phyloP scores from a whole-genome alignment of 2,797 vertebrate species.

The Dermochelys coriacea region DNA sequence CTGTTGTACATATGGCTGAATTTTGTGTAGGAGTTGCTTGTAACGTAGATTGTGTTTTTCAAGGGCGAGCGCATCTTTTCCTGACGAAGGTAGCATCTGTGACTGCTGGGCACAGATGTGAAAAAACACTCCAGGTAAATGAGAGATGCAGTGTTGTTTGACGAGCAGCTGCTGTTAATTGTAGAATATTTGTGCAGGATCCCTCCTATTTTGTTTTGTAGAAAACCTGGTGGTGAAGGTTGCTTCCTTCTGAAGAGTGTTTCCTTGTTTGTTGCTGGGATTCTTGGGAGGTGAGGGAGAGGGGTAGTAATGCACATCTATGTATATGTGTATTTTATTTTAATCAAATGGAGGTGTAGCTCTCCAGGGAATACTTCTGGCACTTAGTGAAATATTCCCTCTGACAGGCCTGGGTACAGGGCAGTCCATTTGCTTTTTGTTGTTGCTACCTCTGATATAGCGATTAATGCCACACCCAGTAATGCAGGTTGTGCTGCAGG shows the following conservation, averaged over 20 bases:
- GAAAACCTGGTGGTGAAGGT: not conserved
- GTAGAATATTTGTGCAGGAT: not conserved
- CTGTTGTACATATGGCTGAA: not conserved
- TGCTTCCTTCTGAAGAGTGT: not conserved
- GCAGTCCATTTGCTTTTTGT: not conserved
- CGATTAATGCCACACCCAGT: not conserved
- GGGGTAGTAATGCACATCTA: not conserved
- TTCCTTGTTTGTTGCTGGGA: slow-evolving; percentile 15
- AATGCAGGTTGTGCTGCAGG: not conserved
- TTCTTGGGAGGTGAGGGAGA: not conserved
- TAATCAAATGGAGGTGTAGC: not conserved
- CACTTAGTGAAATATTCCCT: not conserved
- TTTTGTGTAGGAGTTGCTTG: not conserved
- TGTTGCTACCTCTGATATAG: not conserved
- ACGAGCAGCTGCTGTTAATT: slow-evolving; percentile 33
- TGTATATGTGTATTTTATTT: slow-evolving; percentile 34
- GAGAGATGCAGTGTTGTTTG: slow-evolving; percentile 32
- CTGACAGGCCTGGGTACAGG: not conserved
- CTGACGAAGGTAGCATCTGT: slow-evolving; percentile 45
- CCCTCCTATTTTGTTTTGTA: not conserved
- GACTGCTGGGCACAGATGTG: slow-evolving; percentile 62
- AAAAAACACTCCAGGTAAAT: slow-evolving; percentile 31
- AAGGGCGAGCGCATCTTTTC: slow-evolving; percentile 3
- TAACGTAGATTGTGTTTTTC: not conserved
- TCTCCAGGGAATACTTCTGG: not conserved